phyloP scores from a whole-genome alignment of 2,113 vertebrate genomes.

The Entelurus aequoreus region DNA sequence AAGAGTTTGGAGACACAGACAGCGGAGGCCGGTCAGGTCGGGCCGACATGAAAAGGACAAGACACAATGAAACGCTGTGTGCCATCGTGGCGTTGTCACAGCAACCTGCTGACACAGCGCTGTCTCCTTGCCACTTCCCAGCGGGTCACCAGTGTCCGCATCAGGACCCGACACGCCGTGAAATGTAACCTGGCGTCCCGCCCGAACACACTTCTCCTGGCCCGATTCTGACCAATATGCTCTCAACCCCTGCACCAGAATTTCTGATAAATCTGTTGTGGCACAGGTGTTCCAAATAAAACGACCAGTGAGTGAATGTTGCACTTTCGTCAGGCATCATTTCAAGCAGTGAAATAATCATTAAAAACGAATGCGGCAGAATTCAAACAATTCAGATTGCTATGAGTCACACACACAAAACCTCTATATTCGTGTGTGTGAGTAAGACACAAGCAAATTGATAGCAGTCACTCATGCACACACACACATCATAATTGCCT shows the following conservation, averaged over 20 bases:
- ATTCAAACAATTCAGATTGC: background rate
- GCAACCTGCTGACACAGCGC: constrained; percentile 56
- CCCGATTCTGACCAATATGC: too few species aligned
- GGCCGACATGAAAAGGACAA: background rate
- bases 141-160: background rate
- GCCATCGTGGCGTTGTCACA: constrained; percentile 26
- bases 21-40: background rate
- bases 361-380: background rate
- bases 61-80: constrained; percentile 36
- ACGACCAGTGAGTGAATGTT: background rate
- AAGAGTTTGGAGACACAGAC: background rate
- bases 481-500: background rate
- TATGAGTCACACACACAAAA: background rate
- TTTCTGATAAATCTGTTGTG: background rate
- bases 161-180: constrained; percentile 4
- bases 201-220: too few species aligned
- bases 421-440: too few species aligned
- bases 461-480: background rate
- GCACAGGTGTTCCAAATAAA: background rate
- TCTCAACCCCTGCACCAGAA: background rate
- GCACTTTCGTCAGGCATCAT: background rate
- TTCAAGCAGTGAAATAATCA: background rate
- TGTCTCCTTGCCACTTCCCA: constrained; percentile 31
- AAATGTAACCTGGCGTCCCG: background rate
- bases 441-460: too few species aligned